These are phyloP conservation scores for Prorops nasuta DNA, from an alignment of 1,140 invertebrate species.

Conservation along the genomic window DNA sequence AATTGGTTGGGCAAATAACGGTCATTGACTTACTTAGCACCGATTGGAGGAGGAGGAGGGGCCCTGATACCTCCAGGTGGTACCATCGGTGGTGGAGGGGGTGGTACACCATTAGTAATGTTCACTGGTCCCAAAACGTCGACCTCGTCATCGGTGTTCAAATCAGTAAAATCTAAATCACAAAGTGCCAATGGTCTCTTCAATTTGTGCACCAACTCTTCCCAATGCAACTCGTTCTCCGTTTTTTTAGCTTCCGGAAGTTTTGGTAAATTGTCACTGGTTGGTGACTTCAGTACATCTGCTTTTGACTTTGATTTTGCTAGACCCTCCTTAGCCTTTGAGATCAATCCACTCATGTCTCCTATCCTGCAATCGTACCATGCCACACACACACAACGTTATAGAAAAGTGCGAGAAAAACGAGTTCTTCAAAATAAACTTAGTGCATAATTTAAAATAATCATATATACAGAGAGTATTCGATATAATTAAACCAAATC, in stretches of 20 bases:
- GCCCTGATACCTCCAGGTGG: conserved; percentile 40
- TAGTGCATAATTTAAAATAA: too few species aligned
- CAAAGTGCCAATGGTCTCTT: conserved; percentile 85
- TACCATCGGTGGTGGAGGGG: conserved; percentile 68
- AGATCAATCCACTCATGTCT: conserved; percentile 86
- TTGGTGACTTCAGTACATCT: conserved; percentile 69
- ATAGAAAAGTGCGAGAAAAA: too few species aligned
- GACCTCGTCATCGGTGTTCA: conserved; percentile 77
- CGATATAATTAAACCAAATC: too few species aligned
- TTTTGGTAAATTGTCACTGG: conserved; percentile 62
- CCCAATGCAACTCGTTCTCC: conserved; percentile 94
- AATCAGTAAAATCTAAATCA: conserved; percentile 94
- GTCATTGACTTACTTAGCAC: conserved; percentile 20
- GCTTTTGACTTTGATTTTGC: conserved; percentile 79
- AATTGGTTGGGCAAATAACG: background rate
- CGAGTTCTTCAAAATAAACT: too few species aligned
- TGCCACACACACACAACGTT: too few species aligned
- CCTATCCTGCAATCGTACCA: conserved; percentile 63
- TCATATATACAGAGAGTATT: too few species aligned
- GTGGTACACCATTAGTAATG: conserved; percentile 65
- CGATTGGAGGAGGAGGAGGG: conserved; percentile 51
- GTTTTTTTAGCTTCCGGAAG: conserved; percentile 78
- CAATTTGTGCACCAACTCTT: conserved; percentile 79
- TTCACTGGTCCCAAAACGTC: conserved; percentile 64
- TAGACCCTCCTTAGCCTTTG: conserved; percentile 88